Evolutionary conservation across 1,140 invertebrate species (phyloP).

Genomic region (Hycleus cichorii): DNA sequence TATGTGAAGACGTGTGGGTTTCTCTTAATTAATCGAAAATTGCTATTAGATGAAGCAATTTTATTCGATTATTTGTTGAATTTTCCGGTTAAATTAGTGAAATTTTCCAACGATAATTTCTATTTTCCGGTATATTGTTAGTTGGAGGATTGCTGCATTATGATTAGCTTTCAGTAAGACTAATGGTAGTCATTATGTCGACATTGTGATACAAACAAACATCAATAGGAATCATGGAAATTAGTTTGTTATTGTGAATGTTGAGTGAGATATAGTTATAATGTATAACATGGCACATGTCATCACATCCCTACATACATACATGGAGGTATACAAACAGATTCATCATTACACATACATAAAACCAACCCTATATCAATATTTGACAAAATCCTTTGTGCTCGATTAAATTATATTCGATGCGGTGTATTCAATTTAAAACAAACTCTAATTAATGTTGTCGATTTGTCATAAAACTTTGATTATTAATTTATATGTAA

Average conservation of each 20-base stretch:
- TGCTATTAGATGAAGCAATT: too few relatives aligned
- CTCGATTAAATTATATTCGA: conserved; percentile 19
- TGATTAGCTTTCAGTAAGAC: conserved; percentile 8
- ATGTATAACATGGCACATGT: conserved; percentile 18
- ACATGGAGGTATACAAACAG: neutral
- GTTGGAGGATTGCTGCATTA: neutral
- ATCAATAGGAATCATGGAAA: conserved; percentile 30
- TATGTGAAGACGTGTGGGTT: too few relatives aligned
- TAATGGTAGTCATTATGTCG: conserved; percentile 23
- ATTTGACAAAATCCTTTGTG: conserved; percentile 25
- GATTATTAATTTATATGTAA: too few relatives aligned
- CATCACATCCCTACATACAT: conserved; percentile 2
- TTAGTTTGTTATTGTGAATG: conserved; percentile 27
- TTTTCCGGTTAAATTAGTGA: too few relatives aligned
- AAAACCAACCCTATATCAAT: conserved; percentile 15
- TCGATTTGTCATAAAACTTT: too few relatives aligned
- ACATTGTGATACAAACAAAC: conserved; percentile 16
- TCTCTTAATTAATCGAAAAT: too few relatives aligned
- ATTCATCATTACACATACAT: conserved; percentile 12
- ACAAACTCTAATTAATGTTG: conserved; percentile 12
- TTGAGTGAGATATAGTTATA: too few relatives aligned
- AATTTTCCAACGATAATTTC: too few relatives aligned
- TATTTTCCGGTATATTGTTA: neutral
- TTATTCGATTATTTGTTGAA: too few relatives aligned
- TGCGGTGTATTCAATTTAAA: conserved; percentile 8